Evolutionary conservation across 1,140 invertebrate species (phyloP), one percentile per base, ranked within the genome.

Genomic region (Hydropsyche tenuis): DNA sequence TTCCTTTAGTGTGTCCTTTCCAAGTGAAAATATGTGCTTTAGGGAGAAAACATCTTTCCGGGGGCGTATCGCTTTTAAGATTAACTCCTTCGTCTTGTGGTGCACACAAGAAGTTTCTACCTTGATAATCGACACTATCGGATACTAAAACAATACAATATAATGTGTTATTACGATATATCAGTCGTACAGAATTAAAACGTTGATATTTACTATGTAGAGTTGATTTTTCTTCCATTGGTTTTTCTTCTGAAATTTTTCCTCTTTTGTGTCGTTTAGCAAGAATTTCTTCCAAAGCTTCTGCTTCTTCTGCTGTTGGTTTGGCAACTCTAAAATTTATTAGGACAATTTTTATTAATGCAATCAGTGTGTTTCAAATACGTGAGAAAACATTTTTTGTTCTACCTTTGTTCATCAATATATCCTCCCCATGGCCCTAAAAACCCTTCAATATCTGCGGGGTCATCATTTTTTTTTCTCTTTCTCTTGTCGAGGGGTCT

Each of bases 71-170:
- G n/a, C 94, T 93, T 48, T 91, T 91, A 7, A 99, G 87, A 85
- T 98, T 98, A 5, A 99, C 94, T 12, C 96, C 97, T 78, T 98
- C 92, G 86, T 98, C 96, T 80, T 97, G 94, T 7, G 98, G 98
- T 7, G 94, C 88, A 81, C 97, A 94, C 46, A 99, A 85, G 83
- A 97, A 99, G 6, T 95, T 97, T 66, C 98, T 85, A 16, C 97
- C 97, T 85, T 98, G 96, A 85, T 99, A 99, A 85, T 99, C 98
- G 68, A 93, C 89, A 11, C 91, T 88, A 83, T 99, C 95, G 86
- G 97, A 95, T 81, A 99, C 95, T 96, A 85, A 4, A 84, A 87
- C 74, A 78, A 78, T 73, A 53, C 66, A 77, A 30, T 53, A 73
- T 20, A 69, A 48, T 46, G 65, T 64, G 11, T 69, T n/a, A 66